Base-by-base conservation (phyloP, 1,140 invertebrate genomes). In the Drosophila novamexicana region DNA sequence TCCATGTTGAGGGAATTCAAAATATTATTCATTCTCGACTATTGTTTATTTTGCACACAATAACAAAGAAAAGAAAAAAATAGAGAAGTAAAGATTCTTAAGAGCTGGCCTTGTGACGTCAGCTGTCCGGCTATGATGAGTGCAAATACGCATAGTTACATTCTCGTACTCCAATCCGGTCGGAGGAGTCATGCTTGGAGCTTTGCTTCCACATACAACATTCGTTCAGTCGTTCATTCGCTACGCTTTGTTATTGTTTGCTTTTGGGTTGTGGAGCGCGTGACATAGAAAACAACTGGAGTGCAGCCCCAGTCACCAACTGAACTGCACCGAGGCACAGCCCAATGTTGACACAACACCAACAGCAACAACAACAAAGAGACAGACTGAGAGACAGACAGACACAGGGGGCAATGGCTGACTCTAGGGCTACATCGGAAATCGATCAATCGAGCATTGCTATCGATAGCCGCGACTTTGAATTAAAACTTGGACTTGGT, bases 271-370 rank as follows among this genome's bases (percentile, higher is more conserved):
- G 63, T 73, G 70, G 65, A 65, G 72, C 83, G 79, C 79, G 83
- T 86, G 83, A 86, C 83, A 86, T 54, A 66, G 65, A 58, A 69
- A 78, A 75, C 56, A 77, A 76, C 70, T 75, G 58, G 63, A 76
- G 79, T 73, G 78, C 70, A 71, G 65, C 73, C 53, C 63, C 57
- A 71, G 65, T 61, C 66, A 61, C 47, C 54, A 53, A 72, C 18
- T 64, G 22, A 36, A 62, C 68, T 64, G 50, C 42, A 45, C 36
- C 29, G 12, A 7, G 10, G 14, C n/a, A 57, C 16, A 39, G 14
- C 56, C 39, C 53, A 63, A 59, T 77, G 59, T 75, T 75, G 64
- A 69, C 65, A 77, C 65, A 53, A 52, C 52, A 52, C 36, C 39
- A 71, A 32, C 63, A 59, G 9, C 32, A 39, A 39, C 68, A 71